A percentile compares a stretch with the other conserved stretches of the same genome.
Conservation (phyloP, 2,888 invertebrate species). For the Patella depressa region DNA sequence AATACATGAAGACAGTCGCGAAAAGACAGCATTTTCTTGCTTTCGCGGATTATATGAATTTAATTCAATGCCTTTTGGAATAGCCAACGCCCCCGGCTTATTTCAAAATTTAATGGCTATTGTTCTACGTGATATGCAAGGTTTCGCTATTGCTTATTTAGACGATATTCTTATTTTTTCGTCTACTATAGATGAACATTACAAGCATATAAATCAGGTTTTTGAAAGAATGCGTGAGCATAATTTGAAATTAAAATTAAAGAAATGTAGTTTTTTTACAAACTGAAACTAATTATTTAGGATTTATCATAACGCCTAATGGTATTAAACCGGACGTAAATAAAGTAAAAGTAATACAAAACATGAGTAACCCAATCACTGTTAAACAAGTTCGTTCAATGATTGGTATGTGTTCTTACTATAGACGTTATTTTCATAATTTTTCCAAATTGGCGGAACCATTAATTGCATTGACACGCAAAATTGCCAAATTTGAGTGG, state of each 20-base stretch:
- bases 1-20: slow-evolving; percentile 29
- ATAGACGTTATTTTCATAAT: not conserved
- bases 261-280: too few relatives aligned
- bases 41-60: slow-evolving; percentile 22
- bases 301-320: too few relatives aligned
- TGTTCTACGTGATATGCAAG: slow-evolving; percentile 28
- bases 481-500: slow-evolving; percentile 36
- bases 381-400: not conserved
- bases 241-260: too few relatives aligned
- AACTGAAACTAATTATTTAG: too few relatives aligned
- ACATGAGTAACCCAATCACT: not conserved
- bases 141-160: slow-evolving; percentile 30
- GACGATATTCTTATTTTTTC: slow-evolving; percentile 36
- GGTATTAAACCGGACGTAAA: too few relatives aligned
- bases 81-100: too few relatives aligned
- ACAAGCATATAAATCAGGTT: slow-evolving; percentile 21
- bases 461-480: slow-evolving; percentile 30
- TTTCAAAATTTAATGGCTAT: slow-evolving; percentile 31
- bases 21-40: slow-evolving; percentile 34
- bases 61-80: not conserved
- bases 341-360: too few relatives aligned
- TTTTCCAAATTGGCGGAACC: slow-evolving; percentile 18
- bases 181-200: slow-evolving; percentile 30
- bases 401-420: not conserved
- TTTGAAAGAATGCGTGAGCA: slow-evolving; percentile 26